Conservation (phyloP, 2,888 invertebrate genomes). For the Sclerodermus sp. region DNA sequence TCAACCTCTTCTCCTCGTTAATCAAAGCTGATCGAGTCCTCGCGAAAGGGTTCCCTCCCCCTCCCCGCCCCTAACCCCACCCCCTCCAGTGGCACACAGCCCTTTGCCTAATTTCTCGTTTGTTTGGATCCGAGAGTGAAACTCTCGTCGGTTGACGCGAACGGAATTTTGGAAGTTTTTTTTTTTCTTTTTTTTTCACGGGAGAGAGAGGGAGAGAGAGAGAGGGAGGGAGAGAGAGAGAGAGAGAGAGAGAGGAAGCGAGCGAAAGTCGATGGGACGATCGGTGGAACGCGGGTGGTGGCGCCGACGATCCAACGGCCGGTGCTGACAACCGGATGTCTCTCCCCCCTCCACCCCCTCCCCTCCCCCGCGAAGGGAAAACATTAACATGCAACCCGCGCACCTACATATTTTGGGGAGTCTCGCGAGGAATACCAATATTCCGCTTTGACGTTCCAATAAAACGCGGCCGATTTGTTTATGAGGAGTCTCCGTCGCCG, state of each 20-base stretch:
- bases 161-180: no score
- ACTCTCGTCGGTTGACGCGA: no score
- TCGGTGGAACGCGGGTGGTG: neutral
- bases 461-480: conserved; percentile 58
- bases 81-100: no score
- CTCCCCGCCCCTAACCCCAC: neutral
- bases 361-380: no score
- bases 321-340: conserved; percentile 54
- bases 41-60: neutral
- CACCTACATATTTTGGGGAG: conserved; percentile 56
- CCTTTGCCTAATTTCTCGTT: no score
- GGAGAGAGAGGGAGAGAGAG: neutral
- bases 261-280: neutral
- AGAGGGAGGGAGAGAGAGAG: neutral
- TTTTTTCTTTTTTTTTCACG: no score
- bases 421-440: conserved; percentile 56
- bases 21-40: neutral
- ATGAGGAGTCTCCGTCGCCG: conserved; percentile 50
- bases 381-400: conserved; percentile 56
- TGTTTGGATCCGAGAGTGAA: no score
- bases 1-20: neutral
- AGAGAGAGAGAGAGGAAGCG: neutral
- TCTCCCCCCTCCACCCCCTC: conserved; percentile 34
- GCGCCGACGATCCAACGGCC: conserved; percentile 35
- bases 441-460: conserved; percentile 58